Conservation (phyloP, 2,113 vertebrate species). For the Leptocoma aspasia region DNA sequence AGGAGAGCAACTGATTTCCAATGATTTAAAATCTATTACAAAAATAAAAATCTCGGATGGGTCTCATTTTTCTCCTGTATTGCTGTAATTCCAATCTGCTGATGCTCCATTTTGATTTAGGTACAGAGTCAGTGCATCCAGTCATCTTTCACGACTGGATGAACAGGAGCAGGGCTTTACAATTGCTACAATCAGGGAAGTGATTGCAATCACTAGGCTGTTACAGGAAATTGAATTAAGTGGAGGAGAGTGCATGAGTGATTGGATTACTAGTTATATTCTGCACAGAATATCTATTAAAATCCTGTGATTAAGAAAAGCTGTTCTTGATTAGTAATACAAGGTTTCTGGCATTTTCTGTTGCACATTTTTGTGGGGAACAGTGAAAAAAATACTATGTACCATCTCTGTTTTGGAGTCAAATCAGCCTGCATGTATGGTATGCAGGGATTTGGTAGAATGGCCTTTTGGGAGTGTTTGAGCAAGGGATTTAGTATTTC, state of each 20-base stretch:
- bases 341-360: background rate
- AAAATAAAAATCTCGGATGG: background rate
- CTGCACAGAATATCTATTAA: background rate
- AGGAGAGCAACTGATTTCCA: background rate
- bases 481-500: background rate
- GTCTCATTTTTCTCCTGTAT: background rate
- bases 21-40: background rate
- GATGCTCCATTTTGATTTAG: background rate
- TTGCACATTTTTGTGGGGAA: background rate
- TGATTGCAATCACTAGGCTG: constrained; percentile 13
- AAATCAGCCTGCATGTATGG: background rate
- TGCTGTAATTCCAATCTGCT: background rate
- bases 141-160: background rate
- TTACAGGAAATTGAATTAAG: constrained; percentile 15
- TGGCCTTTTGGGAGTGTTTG: background rate
- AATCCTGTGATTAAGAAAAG: constrained; percentile 7
- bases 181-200: background rate
- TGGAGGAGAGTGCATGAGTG: background rate
- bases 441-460: background rate
- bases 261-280: background rate
- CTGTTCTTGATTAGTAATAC: background rate
- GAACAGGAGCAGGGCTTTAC: background rate
- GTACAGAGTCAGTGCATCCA: background rate
- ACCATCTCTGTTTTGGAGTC: background rate
- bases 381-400: background rate